Evolutionary conservation across 2,888 invertebrate genomes (phyloP).

Genomic region (Augochlorella aurata): DNA sequence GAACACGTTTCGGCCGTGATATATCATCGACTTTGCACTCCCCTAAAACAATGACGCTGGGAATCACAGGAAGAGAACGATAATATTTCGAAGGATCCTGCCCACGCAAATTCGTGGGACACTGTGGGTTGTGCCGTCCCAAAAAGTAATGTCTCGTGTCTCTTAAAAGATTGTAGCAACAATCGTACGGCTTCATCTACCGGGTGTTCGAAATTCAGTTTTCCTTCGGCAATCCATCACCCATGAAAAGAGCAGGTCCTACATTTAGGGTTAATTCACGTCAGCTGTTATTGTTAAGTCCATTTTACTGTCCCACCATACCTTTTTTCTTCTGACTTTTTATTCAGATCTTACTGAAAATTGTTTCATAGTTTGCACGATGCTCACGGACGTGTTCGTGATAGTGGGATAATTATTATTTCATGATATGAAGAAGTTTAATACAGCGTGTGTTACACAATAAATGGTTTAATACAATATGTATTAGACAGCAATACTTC

Average conservation of each 20-base stretch:
- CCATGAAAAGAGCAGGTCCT: background rate
- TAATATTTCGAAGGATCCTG: conserved; percentile 69
- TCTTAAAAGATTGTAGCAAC: conserved; percentile 67
- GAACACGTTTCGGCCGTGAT: conserved; percentile 62
- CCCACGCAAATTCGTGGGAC: conserved; percentile 61
- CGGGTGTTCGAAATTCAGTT: conserved; percentile 53
- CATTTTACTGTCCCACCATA: too few relatives aligned
- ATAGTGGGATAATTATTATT: too few relatives aligned
- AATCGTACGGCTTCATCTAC: conserved; percentile 50
- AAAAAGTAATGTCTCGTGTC: conserved; percentile 70
- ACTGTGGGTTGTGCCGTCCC: conserved; percentile 57
- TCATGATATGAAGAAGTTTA: too few relatives aligned
- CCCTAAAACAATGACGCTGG: conserved; percentile 68
- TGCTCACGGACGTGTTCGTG: too few relatives aligned
- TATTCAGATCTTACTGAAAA: too few relatives aligned
- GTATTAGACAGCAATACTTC: too few relatives aligned
- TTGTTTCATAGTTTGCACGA: too few relatives aligned
- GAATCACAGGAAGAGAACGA: conserved; percentile 58
- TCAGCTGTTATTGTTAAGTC: too few relatives aligned
- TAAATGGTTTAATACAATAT: too few relatives aligned
- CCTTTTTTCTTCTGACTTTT: background rate
- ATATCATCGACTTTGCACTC: conserved; percentile 68
- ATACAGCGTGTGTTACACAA: too few relatives aligned
- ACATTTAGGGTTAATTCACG: background rate
- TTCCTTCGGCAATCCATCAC: too few relatives aligned